These are phyloP conservation scores for Sminthopsis crassicaudata DNA, from an alignment of 2,113 vertebrate species.

Conservation along the genomic window DNA sequence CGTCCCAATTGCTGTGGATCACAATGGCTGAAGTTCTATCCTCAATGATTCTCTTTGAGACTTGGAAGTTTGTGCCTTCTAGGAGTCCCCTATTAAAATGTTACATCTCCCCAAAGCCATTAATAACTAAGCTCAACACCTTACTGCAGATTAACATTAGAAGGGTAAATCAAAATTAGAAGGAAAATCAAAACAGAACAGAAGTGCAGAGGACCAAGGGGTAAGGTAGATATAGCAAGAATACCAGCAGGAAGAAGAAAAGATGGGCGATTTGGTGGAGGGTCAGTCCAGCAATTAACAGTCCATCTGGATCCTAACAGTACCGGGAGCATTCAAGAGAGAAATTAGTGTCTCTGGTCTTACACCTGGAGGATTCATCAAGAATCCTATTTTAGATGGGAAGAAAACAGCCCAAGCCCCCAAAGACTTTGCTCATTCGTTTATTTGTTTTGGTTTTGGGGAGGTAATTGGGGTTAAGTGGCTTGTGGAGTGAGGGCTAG, in stretches of 20 bases:
- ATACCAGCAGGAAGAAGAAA: neutral
- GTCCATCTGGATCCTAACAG: neutral
- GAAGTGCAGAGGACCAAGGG: neutral
- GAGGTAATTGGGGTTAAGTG: no score
- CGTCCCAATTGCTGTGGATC: neutral
- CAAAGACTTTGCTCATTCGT: neutral
- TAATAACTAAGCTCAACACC: neutral
- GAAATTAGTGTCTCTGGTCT: neutral
- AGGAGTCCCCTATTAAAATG: no score
- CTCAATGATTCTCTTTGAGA: no score
- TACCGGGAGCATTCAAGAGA: neutral
- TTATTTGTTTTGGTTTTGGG: neutral
- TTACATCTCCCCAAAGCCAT: neutral
- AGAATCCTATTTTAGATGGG: neutral
- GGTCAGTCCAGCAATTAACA: neutral
- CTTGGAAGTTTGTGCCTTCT: no score
- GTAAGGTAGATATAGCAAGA: neutral
- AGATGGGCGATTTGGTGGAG: neutral
- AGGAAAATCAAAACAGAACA: neutral
- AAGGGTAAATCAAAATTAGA: no score
- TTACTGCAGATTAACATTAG: neutral
- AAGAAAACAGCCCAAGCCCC: neutral
- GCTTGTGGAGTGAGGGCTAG: no score
- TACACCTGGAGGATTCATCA: neutral
- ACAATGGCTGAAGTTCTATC: neutral